These are phyloP conservation scores for Drosophila kambysellisi DNA, from an alignment of 2,888 invertebrate species.

Conservation along the genomic window DNA sequence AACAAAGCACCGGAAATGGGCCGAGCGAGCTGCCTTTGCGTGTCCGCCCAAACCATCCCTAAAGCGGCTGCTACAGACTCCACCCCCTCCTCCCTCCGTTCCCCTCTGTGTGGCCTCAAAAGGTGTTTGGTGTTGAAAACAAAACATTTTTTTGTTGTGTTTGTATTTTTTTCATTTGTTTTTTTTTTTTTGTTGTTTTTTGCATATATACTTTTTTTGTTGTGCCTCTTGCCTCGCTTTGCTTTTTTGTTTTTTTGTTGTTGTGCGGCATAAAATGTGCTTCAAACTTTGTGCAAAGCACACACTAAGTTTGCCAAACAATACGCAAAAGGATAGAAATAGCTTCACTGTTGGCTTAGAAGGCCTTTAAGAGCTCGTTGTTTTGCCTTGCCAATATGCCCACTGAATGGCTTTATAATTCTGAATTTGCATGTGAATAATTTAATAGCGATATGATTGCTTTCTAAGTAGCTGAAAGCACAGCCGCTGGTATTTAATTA, in stretches of 20 bases:
- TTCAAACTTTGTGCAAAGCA: constrained; percentile 61
- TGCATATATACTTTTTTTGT: constrained; percentile 50
- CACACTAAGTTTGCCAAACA: constrained; percentile 51
- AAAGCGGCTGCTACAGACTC: neutral
- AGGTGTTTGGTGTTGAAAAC: constrained; percentile 77
- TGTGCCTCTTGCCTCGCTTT: constrained; percentile 34
- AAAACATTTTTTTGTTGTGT: constrained; percentile 54
- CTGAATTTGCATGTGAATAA: constrained; percentile 53
- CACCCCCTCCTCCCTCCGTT: neutral
- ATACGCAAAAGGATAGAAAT: constrained; percentile 37
- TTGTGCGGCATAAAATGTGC: constrained; percentile 64
- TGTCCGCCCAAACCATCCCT: neutral
- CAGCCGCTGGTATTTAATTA: neutral
- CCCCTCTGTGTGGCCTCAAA: constrained; percentile 50
- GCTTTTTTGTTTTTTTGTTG: constrained; percentile 22
- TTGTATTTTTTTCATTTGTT: constrained; percentile 17
- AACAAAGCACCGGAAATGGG: constrained; percentile 75
- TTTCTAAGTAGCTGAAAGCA: constrained; percentile 38
- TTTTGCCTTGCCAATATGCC: constrained; percentile 47
- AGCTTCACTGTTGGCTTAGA: constrained; percentile 34
- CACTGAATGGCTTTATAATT: constrained; percentile 20
- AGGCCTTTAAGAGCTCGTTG: constrained; percentile 28
- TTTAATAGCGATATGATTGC: constrained; percentile 53
- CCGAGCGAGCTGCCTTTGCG: constrained; percentile 41
- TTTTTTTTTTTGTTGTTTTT: constrained; percentile 36